Base-by-base conservation (phyloP, 2,888 invertebrate genomes). In the Melipona beecheii region DNA sequence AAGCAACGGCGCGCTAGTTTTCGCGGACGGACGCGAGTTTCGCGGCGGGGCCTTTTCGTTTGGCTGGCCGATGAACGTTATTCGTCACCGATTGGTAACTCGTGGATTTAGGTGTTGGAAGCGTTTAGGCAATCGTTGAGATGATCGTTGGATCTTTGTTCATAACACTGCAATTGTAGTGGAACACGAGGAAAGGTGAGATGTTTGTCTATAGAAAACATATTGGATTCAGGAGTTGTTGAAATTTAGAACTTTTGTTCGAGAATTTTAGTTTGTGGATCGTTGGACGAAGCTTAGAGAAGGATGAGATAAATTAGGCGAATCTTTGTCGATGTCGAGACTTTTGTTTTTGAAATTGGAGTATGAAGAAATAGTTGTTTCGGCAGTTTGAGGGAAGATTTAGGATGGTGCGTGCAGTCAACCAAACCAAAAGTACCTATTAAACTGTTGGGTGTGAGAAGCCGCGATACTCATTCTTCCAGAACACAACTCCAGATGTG, bases 21-120 rank as follows among this genome's bases (percentile, higher is more conserved):
- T 54, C n/a, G 31, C 68, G 27, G 21, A 75, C 13, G 58, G 58
- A 43, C 58, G 58, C 19, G 71, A 27, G 50, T 31, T 60, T 50
- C 62, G 75, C 75, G 69, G 60, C 60, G 43, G 49, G 2, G 15
- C 5, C n/a, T 31, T 58, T 68, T 27, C 50, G 19, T 21, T 17
- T 49, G 9, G 21, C 3, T 11, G 62, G 19, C 19, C 31, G 62
- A 11, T 31, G 31, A 19, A 31, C 27, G 27, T 62, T 27, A 21
- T 19, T 64, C 58, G 6, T 13, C 2, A 58, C 21, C 11, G n/a
- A 24, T 24, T 43, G 43, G 58, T 2, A 24, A n/a, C 36, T 50
- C 17, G 15, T 50, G 50, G 4, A 50, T 50, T 50, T 17, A 50
- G 50, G 50, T 13, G 13, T 49, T 49, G 49, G 13, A 52, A 50